Conservation (phyloP, 2,888 invertebrate genomes). For the Pristionchus fissidentatus region DNA sequence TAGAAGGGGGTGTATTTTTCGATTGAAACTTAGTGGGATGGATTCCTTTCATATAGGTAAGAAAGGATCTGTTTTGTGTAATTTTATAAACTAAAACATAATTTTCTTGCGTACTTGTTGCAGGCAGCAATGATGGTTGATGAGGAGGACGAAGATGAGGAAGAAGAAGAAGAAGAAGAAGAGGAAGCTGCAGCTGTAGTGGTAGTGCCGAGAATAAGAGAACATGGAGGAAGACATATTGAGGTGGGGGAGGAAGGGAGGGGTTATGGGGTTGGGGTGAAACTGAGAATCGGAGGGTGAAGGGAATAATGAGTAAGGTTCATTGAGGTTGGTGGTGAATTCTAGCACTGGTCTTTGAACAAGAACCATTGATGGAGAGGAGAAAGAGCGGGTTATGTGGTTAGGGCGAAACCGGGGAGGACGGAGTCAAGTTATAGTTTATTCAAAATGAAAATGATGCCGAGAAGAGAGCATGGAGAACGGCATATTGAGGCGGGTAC, state of each 20-base stretch:
- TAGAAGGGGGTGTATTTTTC: background rate
- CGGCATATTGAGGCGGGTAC: no score
- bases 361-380: background rate
- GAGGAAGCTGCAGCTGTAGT: background rate
- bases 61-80: background rate
- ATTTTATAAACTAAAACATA: background rate
- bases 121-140: conserved; percentile 8
- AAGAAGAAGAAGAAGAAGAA: conserved; percentile 1
- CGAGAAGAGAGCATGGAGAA: no score
- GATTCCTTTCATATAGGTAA: background rate
- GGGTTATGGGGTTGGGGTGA: background rate
- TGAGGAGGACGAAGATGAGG: background rate
- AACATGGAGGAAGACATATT: background rate
- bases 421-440: no score
- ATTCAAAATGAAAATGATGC: no score
- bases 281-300: background rate
- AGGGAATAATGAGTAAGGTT: no score
- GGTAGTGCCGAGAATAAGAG: background rate
- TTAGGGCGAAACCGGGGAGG: no score
- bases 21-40: background rate
- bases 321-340: no score
- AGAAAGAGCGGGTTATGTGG: background rate
- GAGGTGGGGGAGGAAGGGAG: background rate
- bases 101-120: no score
- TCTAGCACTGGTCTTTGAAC: no score